Percentiles rank a stretch among this genome's conserved stretches.
These are phyloP conservation scores for Osmoderma eremita DNA, from an alignment of 2,888 invertebrate species.

Conservation along the genomic window DNA sequence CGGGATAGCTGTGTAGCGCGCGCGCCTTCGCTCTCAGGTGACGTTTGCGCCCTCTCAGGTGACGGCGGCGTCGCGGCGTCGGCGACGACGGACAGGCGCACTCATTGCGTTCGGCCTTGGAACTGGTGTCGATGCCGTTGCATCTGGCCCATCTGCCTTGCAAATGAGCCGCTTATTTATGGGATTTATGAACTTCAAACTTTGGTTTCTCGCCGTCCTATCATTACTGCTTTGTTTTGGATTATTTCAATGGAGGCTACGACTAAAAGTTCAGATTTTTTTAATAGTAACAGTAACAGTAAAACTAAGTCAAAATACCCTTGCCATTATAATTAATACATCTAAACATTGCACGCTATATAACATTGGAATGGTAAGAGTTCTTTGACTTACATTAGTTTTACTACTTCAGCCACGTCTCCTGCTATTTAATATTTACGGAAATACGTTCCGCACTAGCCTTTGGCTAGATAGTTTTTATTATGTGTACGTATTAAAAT, in stretches of 20 bases:
- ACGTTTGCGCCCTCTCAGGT: constrained; percentile 53
- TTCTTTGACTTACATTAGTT: too few relatives aligned
- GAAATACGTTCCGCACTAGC: too few relatives aligned
- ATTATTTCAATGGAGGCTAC: constrained; percentile 23
- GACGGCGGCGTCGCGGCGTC: constrained; percentile 48
- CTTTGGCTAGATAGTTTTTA: too few relatives aligned
- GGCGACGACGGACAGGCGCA: constrained; percentile 52
- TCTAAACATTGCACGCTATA: too few relatives aligned
- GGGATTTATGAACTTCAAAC: constrained; percentile 65
- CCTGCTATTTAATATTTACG: too few relatives aligned
- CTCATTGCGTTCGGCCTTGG: constrained; percentile 57
- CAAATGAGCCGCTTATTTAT: constrained; percentile 64
- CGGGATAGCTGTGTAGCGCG: constrained; percentile 57
- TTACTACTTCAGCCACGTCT: too few relatives aligned
- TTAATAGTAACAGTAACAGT: too few relatives aligned
- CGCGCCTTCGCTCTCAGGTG: constrained; percentile 50
- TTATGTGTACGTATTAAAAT: too few relatives aligned
- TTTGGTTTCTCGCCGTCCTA: constrained; percentile 45
- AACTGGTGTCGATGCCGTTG: constrained; percentile 53
- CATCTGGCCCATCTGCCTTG: constrained; percentile 63
- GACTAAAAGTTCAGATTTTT: not conserved
- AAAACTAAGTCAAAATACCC: too few relatives aligned
- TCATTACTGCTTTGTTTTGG: constrained; percentile 29
- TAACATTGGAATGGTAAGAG: too few relatives aligned
- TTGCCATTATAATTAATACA: too few relatives aligned